Evolutionary conservation across 2,888 invertebrate species (phyloP), one percentile per base, ranked within the genome.

Genomic region (Drosophila tripunctata): DNA sequence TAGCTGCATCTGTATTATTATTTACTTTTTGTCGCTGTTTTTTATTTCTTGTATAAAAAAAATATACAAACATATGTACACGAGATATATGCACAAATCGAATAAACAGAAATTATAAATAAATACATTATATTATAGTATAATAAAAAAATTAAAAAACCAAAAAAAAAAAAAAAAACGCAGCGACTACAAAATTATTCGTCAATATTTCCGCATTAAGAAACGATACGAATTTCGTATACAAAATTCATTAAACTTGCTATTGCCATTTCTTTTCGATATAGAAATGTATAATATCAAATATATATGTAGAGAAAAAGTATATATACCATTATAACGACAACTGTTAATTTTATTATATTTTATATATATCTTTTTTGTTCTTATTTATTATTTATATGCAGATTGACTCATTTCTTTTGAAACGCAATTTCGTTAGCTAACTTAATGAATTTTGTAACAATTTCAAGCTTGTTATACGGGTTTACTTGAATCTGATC

Each of bases 121-220:
- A 47, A 44, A 58, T 45, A 56, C 43, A 44, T 43, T 31, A 50
- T 24, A n/a, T n/a, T n/a, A n/a, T n/a, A n/a, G 27, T 27, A 27
- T 27, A 10, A 27, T 8, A 10, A 27, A 27, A 27, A 27, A 4
- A n/a, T n/a, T n/a, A n/a, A n/a, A n/a, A n/a, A n/a, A n/a, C n/a
- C n/a, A n/a, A 45, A 50, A 35, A 19, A 33, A 27, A 17, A 44
- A 50, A 67, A 60, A 35, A 65, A 63, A 71, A 40, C 54, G 66
- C 30, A 47, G 40, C 36, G 63, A 61, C 63, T 60, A 64, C 67
- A 67, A 64, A 67, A 66, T 75, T 48, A 63, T 70, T 71, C 71
- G 61, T 67, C 72, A 67, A 87, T 84, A 82, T 84, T 84, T 87
- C 87, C 87, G 83, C 83, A 87, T 87, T 67, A 87, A 87, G 63